Base-by-base conservation (phyloP, 1,140 invertebrate species). In the Ips nitidus region DNA sequence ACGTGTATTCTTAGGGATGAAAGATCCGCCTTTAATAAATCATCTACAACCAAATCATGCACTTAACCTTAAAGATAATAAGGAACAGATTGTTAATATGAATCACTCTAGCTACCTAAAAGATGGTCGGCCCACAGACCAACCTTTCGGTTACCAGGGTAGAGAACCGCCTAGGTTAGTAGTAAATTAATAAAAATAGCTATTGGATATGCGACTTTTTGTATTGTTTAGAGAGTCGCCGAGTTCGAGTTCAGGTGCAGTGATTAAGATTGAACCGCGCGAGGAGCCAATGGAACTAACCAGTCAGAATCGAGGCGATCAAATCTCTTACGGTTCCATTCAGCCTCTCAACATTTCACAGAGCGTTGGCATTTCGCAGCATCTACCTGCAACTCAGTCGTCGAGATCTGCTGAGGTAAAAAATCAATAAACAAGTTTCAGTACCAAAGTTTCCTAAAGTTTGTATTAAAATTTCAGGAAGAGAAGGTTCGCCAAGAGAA, bases 211-310 rank as follows among this genome's bases (percentile, higher is more conserved):
- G 22, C 22, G 22, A 22, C 22, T 22, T 22, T 22, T 22, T 22
- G 22, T 22, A 22, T 22, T 59, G 7, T 41, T 53, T 59, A 37
- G 40, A 52, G 62, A 60, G 7, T 47, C 66, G 38, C 56, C 55
- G 5, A 71, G 42, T 52, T 42, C 63, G 2, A 58, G 41, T 39
- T 68, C 65, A 57, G 22, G 22, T 22, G 68, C 71, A 22, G 71
- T 85, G 22, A 85, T 86, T 56, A 86, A 86, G 76, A 73, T 86
- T 58, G 85, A 86, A 77, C 85, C 85, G 1, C 80, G 84, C 75
- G 85, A 86, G 80, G 84, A 86, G 72, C 77, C 83, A 8, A 82
- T 78, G 75, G 85, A 86, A 73, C 75, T 85, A 68, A 86, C 85
- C 71, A 77, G 68, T 72, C 73, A 72, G 55, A 73, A 56, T 52